A percentile compares a stretch with the other conserved stretches of the same genome.
phyloP scores from a whole-genome alignment of 2,113 vertebrate species.

The Thryonomys swinderianus region DNA sequence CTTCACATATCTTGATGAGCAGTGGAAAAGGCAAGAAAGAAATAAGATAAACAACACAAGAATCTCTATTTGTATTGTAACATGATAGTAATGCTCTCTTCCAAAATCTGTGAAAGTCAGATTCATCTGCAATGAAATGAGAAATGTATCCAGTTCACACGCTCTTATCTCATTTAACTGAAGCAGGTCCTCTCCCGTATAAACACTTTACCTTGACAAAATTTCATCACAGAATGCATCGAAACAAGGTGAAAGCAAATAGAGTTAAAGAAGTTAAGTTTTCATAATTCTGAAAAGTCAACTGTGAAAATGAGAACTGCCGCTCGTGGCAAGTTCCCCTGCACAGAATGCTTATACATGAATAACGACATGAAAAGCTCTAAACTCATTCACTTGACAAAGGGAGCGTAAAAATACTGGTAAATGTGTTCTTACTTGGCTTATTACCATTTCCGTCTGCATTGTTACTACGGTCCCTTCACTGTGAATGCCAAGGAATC shows the following conservation, averaged over 20 bases:
- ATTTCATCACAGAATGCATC: slow-evolving; percentile 65
- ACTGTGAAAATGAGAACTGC: slow-evolving; percentile 72
- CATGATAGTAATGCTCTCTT: not conserved
- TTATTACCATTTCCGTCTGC: slow-evolving; percentile 60
- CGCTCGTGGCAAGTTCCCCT: slow-evolving; percentile 56
- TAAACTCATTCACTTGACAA: slow-evolving; percentile 57
- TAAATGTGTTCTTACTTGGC: slow-evolving; percentile 60
- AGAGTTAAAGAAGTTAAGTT: slow-evolving; percentile 68
- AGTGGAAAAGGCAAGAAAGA: not conserved
- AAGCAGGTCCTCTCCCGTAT: slow-evolving; percentile 56
- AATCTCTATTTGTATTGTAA: not conserved
- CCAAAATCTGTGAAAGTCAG: not conserved
- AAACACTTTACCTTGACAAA: slow-evolving; percentile 68
- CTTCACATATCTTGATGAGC: not conserved
- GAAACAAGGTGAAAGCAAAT: slow-evolving; percentile 53
- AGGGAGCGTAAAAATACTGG: slow-evolving; percentile 39
- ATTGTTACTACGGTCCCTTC: slow-evolving; percentile 41
- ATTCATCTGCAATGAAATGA: not conserved
- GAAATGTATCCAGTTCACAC: slow-evolving; percentile 49
- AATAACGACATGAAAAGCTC: slow-evolving; percentile 55
- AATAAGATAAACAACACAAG: not conserved
- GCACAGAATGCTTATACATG: slow-evolving; percentile 42
- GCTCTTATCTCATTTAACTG: slow-evolving; percentile 64
- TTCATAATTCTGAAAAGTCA: slow-evolving; percentile 72
- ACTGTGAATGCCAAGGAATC: slow-evolving; percentile 40